phyloP scores from a whole-genome alignment of 1,140 invertebrate genomes.

The Belonocnema kinseyi region DNA sequence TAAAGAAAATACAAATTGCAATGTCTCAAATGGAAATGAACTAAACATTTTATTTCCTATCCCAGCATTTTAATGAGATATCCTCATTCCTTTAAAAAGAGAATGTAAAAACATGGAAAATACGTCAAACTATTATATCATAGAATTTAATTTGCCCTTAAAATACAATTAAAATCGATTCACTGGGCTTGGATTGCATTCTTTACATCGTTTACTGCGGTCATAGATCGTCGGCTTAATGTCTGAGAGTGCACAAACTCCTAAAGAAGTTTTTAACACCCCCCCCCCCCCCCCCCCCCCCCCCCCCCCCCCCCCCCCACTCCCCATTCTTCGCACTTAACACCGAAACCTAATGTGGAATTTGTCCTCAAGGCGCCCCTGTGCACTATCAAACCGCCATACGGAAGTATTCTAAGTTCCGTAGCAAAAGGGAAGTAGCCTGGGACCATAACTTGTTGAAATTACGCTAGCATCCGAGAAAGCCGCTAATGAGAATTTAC shows the following conservation, averaged over 20 bases:
- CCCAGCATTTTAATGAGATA: no score
- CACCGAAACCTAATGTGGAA: conserved; percentile 4
- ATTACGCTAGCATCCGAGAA: not conserved
- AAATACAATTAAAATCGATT: conserved; percentile 16
- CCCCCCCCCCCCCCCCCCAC: conserved; percentile 14
- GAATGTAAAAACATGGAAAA: not conserved
- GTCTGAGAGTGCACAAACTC: conserved; percentile 34
- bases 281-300: not conserved
- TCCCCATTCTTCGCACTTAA: not conserved
- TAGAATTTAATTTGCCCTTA: not conserved
- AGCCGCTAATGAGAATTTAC: not conserved
- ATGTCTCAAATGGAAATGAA: no score
- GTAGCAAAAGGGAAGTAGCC: not conserved
- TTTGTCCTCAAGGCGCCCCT: not conserved
- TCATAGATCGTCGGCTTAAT: conserved; percentile 34
- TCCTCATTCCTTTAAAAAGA: no score
- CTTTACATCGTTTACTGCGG: conserved; percentile 20
- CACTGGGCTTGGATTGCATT: not conserved
- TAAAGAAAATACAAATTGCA: no score
- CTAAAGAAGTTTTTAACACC: conserved; percentile 36
- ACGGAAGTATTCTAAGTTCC: not conserved
- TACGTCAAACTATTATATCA: no score
- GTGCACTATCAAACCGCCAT: not conserved
- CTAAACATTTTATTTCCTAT: no score
- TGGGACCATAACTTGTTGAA: not conserved